phyloP scores from a whole-genome alignment of 2,888 invertebrate species.

The Caenorhabditis sp. region DNA sequence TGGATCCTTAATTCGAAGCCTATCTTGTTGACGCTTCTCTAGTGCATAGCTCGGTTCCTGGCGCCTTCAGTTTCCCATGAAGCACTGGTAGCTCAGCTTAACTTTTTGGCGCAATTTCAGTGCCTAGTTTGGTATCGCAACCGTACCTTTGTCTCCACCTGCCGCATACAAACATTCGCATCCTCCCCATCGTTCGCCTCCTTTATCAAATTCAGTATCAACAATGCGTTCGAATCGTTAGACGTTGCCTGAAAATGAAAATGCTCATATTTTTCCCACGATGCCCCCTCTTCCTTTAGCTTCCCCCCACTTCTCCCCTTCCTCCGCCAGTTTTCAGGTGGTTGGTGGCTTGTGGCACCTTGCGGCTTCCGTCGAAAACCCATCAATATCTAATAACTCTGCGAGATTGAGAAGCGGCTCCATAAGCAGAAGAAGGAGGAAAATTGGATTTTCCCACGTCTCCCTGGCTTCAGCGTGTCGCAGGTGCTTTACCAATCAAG shows the following conservation, averaged over 20 bases:
- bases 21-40: neutral
- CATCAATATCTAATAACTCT: conserved; percentile 55
- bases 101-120: conserved; percentile 9
- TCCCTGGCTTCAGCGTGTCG: conserved; percentile 8
- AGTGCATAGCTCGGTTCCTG: neutral
- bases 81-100: neutral
- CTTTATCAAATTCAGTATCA: conserved; percentile 77
- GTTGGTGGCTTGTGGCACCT: neutral
- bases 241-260: conserved; percentile 60
- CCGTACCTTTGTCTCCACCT: conserved; percentile 72
- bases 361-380: neutral
- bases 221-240: conserved; percentile 77
- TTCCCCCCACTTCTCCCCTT: too few species aligned
- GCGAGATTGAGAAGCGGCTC: neutral
- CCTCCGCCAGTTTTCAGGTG: neutral
- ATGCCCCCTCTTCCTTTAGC: too few species aligned
- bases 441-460: conserved; percentile 57
- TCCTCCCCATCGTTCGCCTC: conserved; percentile 71
- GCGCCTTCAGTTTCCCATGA: neutral
- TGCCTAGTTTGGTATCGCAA: neutral
- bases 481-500: conserved; percentile 39
- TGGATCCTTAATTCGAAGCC: too few species aligned
- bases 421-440: too few species aligned
- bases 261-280: too few species aligned
- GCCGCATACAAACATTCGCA: conserved; percentile 74